These are phyloP conservation scores for Lutraria lutraria DNA, from an alignment of 2,888 invertebrate genomes.

Conservation along the genomic window DNA sequence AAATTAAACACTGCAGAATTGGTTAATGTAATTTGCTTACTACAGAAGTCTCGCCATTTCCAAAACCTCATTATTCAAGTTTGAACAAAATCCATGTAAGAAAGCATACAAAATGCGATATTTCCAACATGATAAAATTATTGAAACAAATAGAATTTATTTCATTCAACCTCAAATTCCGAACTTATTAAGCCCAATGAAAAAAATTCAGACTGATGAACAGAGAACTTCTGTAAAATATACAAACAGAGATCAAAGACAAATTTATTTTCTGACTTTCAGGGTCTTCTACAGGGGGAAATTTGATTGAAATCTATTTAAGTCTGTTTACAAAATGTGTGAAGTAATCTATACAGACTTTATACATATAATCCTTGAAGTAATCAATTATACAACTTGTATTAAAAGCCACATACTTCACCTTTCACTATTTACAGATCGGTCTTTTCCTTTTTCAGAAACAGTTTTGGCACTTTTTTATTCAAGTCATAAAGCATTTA, in stretches of 20 bases:
- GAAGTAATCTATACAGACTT: conserved; percentile 18
- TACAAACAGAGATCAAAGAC: background rate
- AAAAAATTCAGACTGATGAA: background rate
- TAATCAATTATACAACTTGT: conserved; percentile 10
- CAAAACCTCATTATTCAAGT: background rate
- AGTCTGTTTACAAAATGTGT: conserved; percentile 11
- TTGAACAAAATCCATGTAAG: background rate
- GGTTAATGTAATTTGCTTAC: conserved; percentile 4
- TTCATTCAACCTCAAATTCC: background rate
- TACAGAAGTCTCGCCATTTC: conserved; percentile 20
- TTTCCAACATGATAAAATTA: background rate
- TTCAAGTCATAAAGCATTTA: too few species aligned
- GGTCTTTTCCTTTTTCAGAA: too few species aligned
- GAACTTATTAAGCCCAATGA: background rate
- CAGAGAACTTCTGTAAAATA: background rate
- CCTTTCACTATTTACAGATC: background rate
- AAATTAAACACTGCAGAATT: background rate
- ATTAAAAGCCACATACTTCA: background rate
- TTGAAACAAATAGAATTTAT: background rate
- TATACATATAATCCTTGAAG: background rate
- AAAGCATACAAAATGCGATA: background rate
- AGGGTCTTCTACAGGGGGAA: background rate
- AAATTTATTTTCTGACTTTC: background rate
- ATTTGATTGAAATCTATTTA: background rate
- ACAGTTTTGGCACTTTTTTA: too few species aligned